Evolutionary conservation across 2,888 invertebrate genomes (phyloP), one percentile per base, ranked within the genome.

Genomic region (Marasmarcha lunaedactyla): DNA sequence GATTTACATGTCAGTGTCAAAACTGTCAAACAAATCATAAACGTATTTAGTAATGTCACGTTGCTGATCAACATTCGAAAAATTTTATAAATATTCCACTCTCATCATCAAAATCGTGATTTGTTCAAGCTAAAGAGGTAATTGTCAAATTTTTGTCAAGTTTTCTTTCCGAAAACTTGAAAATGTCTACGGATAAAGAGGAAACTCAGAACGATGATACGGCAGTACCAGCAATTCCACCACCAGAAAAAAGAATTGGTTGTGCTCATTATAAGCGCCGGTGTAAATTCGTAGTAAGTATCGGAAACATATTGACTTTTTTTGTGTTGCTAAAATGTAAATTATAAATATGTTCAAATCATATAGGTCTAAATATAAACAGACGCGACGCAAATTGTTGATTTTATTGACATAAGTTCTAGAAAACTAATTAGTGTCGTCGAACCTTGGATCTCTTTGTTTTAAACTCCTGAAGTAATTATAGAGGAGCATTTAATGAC

Each of bases 181-280:
- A 56, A 60, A 81, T 79, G 79, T 76, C 78, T 33, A 49, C 60
- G 14, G 67, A 70, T 46, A 51, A 53, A 30, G 57, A 56, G 39
- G 66, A 69, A 47, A 48, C 44, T 33, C 48, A 49, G 37, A 69
- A 57, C 46, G 56, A 49, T 30, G 71, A 69, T 44, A 42, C 50
- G 40, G 53, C 51, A 25, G 43, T 46, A 59, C 51, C 41, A 45
- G 48, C 35, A 71, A 68, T 44, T 48, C 55, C 10, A 30, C 30
- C 30, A 10, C n/a, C 30, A 11, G 30, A 30, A 57, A 84, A 87
- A 68, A 78, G 85, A 14, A 73, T 87, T 48, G 94, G 94, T 42
- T 94, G 94, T 74, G 88, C 89, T 52, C 94, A 94, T 78, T 94
- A 94, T 63, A 91, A 92, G 67, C 86, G 94, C 57, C 89, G 91